Conservation (phyloP, 2,797 vertebrate genomes). For the Leucoraja ocellata region DNA sequence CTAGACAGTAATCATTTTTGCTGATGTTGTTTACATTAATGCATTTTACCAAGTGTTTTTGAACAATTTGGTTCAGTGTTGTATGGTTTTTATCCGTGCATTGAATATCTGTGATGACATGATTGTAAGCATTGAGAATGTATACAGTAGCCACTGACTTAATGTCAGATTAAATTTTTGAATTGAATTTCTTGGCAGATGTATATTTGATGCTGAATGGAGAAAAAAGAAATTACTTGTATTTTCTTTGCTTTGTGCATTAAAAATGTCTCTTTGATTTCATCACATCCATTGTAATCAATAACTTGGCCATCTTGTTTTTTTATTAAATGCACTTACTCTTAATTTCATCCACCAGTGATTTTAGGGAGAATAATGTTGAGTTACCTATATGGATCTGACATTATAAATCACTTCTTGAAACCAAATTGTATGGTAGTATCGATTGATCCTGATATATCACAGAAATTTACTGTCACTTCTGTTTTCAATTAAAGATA, state of each 20-base stretch:
- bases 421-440: slow-evolving; percentile 84
- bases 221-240: slow-evolving; percentile 92
- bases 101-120: slow-evolving; percentile 22
- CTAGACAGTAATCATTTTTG: slow-evolving; percentile 36
- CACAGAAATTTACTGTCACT: slow-evolving; percentile 99
- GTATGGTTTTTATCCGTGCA: slow-evolving; percentile 26
- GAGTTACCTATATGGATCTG: slow-evolving; percentile 97
- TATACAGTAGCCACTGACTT: slow-evolving; percentile 30
- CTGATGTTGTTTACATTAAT: slow-evolving; percentile 35
- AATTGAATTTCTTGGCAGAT: slow-evolving; percentile 71
- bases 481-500: slow-evolving; percentile 99
- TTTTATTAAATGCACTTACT: slow-evolving; percentile 99
- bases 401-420: slow-evolving; percentile 99
- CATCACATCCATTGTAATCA: slow-evolving; percentile 98
- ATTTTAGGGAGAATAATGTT: slow-evolving; percentile 99
- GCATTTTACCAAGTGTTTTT: slow-evolving; percentile 32
- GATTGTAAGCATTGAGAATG: slow-evolving; percentile 28
- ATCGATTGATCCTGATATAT: slow-evolving; percentile 99
- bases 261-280: slow-evolving; percentile 96
- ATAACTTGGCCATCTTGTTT: slow-evolving; percentile 98
- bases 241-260: slow-evolving; percentile 91
- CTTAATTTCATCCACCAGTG: slow-evolving; percentile 99
- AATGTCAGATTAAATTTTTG: slow-evolving; percentile 15
- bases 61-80: slow-evolving; percentile 37
- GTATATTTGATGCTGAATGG: slow-evolving; percentile 72